These are phyloP conservation scores for Eupeodes latifasciatus DNA, from an alignment of 2,888 invertebrate genomes.

Conservation along the genomic window DNA sequence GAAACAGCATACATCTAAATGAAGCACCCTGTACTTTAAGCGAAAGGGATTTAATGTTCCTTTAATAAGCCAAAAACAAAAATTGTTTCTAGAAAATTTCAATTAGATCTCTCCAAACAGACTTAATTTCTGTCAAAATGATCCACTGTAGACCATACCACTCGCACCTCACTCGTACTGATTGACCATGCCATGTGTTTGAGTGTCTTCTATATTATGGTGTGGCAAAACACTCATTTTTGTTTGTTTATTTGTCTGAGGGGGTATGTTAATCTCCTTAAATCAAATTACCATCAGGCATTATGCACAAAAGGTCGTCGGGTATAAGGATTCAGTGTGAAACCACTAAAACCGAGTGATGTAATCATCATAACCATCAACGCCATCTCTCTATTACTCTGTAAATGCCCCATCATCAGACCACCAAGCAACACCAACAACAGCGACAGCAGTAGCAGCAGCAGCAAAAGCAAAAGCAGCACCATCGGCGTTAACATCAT, in stretches of 20 bases:
- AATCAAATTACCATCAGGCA: slow-evolving; percentile 63
- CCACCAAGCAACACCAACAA: slow-evolving; percentile 14
- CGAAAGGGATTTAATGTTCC: too few relatives aligned
- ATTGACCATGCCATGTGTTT: too few relatives aligned
- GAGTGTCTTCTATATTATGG: neutral
- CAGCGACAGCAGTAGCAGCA: slow-evolving; percentile 55
- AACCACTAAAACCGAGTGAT: slow-evolving; percentile 71
- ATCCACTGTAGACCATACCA: too few relatives aligned
- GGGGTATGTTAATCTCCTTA: slow-evolving; percentile 59
- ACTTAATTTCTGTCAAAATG: too few relatives aligned
- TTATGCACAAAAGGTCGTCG: slow-evolving; percentile 42
- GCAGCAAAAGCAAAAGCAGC: neutral
- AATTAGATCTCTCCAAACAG: too few relatives aligned
- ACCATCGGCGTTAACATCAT: slow-evolving; percentile 59
- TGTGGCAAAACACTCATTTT: neutral
- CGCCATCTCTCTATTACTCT: slow-evolving; percentile 18
- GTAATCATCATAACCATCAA: slow-evolving; percentile 61
- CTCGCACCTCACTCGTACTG: too few relatives aligned
- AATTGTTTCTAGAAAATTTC: too few relatives aligned
- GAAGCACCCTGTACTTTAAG: too few relatives aligned
- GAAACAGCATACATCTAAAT: too few relatives aligned
- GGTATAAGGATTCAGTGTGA: slow-evolving; percentile 52
- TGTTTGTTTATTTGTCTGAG: neutral
- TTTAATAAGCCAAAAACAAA: too few relatives aligned
- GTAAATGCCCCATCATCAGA: neutral